phyloP scores from a whole-genome alignment of 2,113 vertebrate genomes.

The Onychorhynchus coronatus region DNA sequence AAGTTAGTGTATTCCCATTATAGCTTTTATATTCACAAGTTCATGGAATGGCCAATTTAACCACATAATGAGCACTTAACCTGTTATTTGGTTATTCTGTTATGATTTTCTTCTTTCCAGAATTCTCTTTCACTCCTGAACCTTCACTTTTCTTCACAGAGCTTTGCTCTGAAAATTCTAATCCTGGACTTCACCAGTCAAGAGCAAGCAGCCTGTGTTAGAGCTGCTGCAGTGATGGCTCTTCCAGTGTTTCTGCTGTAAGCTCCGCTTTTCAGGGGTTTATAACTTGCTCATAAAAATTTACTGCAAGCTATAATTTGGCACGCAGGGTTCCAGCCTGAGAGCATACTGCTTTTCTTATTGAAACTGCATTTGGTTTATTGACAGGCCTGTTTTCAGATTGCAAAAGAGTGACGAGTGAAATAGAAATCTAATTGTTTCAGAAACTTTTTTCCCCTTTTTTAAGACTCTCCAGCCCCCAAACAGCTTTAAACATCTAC shows the following conservation, averaged over 20 bases:
- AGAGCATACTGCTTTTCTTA: constrained; percentile 47
- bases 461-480: constrained; percentile 3
- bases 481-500: constrained; percentile 39
- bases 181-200: background rate
- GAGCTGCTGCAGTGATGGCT: background rate
- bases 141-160: background rate
- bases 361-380: constrained; percentile 52
- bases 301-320: constrained; percentile 54
- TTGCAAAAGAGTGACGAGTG: constrained; percentile 4
- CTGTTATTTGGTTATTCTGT: background rate
- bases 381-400: constrained; percentile 45
- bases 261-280: constrained; percentile 57
- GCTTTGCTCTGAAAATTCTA: background rate
- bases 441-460: background rate
- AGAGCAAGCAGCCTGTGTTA: background rate
- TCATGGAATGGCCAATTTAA: background rate
- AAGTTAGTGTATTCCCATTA: background rate
- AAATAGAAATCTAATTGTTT: constrained; percentile 61
- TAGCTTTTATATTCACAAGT: background rate
- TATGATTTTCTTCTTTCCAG: background rate
- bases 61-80: background rate
- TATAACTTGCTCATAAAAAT: constrained; percentile 63
- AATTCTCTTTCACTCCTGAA: background rate
- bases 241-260: constrained; percentile 14
- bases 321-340: constrained; percentile 43